Evolutionary conservation across 1,140 invertebrate species (phyloP).

Genomic region (Bombus picipes): DNA sequence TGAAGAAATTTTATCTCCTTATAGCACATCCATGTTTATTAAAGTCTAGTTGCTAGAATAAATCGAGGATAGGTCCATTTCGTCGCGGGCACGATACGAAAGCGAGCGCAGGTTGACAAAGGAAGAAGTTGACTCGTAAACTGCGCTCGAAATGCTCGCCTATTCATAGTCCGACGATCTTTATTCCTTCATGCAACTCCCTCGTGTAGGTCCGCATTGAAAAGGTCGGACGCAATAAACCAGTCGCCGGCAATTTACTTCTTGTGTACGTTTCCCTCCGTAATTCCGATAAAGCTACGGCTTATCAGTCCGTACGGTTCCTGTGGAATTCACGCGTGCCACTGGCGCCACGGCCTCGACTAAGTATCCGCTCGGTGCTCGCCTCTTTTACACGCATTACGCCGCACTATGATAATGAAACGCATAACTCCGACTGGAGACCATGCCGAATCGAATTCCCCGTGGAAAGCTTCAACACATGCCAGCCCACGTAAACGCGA

Average conservation of each 20-base stretch:
- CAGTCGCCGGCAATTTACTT: conserved; percentile 47
- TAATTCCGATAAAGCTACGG: conserved; percentile 23
- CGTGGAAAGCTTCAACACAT: no score
- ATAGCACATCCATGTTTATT: no score
- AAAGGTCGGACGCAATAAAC: conserved; percentile 23
- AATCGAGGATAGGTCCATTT: not conserved
- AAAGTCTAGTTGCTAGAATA: not conserved
- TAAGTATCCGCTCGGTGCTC: conserved; percentile 5
- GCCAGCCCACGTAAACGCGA: not conserved
- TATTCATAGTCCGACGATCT: conserved; percentile 14
- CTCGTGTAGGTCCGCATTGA: conserved; percentile 5
- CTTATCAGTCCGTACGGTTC: conserved; percentile 34
- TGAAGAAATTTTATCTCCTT: not conserved
- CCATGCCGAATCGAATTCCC: conserved; percentile 15
- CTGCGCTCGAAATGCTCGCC: conserved; percentile 4
- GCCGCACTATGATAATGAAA: conserved; percentile 41
- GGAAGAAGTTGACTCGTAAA: conserved; percentile 9
- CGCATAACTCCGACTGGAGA: not conserved
- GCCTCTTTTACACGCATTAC: conserved; percentile 23
- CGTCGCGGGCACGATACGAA: conserved; percentile 4
- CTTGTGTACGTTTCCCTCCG: conserved; percentile 10
- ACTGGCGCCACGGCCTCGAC: conserved; percentile 25
- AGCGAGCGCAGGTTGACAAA: not conserved
- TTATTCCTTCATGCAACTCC: not conserved
- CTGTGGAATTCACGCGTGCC: conserved; percentile 29